A percentile compares a stretch with the other conserved stretches of the same genome.
These are phyloP conservation scores for Apotomis turbidana DNA, from an alignment of 2,888 invertebrate species.

Conservation along the genomic window DNA sequence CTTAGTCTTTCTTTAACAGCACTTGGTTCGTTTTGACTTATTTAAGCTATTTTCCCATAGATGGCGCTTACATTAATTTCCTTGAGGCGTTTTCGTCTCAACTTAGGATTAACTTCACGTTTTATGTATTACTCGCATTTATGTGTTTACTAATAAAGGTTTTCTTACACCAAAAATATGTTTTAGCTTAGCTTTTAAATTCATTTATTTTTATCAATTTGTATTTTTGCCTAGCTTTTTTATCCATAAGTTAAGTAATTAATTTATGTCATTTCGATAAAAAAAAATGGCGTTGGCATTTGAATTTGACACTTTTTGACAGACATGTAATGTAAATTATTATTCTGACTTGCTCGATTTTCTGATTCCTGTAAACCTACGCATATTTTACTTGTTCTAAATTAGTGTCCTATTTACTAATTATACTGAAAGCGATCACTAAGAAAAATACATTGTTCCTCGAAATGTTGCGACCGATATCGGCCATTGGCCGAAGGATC, in stretches of 20 bases:
- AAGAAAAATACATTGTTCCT: slow-evolving; percentile 30
- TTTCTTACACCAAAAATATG: too few relatives aligned
- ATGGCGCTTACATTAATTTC: background rate
- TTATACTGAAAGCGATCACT: slow-evolving; percentile 15
- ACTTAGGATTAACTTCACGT: too few relatives aligned
- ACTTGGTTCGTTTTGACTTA: background rate
- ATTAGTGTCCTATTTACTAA: slow-evolving; percentile 30
- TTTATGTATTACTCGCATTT: too few relatives aligned
- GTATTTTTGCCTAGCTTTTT: background rate
- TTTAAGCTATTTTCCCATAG: background rate
- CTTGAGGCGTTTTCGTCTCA: background rate
- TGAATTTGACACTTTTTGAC: background rate
- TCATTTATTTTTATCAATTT: too few relatives aligned
- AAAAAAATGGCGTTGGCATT: slow-evolving; percentile 33
- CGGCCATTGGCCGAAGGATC: slow-evolving; percentile 61
- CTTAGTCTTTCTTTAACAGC: background rate
- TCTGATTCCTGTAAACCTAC: slow-evolving; percentile 6
- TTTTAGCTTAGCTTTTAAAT: too few relatives aligned
- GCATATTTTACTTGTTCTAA: slow-evolving; percentile 19
- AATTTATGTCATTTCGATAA: slow-evolving; percentile 5
- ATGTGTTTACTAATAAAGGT: too few relatives aligned
- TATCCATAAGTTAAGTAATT: background rate
- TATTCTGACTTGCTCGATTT: background rate
- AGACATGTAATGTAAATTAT: background rate
- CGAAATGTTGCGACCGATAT: slow-evolving; percentile 70